Conservation (phyloP, 1,140 invertebrate genomes). For the Potamilus streckersoni region DNA sequence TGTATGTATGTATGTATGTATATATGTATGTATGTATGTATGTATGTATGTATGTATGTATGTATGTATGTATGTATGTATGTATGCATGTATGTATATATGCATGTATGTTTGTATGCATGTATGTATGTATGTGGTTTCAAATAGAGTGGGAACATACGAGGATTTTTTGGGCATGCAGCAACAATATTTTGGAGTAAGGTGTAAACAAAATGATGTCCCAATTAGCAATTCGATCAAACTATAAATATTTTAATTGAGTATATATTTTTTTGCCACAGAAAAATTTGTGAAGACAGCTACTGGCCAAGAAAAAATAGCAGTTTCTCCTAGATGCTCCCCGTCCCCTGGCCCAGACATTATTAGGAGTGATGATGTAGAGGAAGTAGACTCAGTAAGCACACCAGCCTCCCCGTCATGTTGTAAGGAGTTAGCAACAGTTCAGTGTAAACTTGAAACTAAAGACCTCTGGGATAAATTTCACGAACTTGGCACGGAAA, state of each 20-base stretch:
- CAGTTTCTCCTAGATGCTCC: conserved; percentile 22
- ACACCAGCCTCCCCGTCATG: conserved; percentile 39
- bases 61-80: no score
- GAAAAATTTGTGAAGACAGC: conserved; percentile 41
- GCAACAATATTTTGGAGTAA: conserved; percentile 2
- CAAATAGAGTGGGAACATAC: no score
- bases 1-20: no score
- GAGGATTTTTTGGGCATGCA: no score
- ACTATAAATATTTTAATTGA: not conserved
- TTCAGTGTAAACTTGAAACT: conserved; percentile 66
- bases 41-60: no score
- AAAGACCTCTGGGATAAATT: conserved; percentile 98
- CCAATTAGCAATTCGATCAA: not conserved
- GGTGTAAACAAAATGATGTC: not conserved
- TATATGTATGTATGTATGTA: no score
- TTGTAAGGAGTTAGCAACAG: conserved; percentile 51
- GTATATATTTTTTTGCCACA: conserved; percentile 13
- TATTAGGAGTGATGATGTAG: conserved; percentile 15
- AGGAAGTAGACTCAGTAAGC: conserved; percentile 72
- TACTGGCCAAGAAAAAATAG: conserved; percentile 4
- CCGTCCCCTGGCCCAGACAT: conserved; percentile 8
- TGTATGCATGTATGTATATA: no score
- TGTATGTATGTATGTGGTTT: no score
- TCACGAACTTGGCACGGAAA: conserved; percentile 97
- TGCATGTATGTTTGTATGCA: no score